Percentiles rank a stretch among this genome's conserved stretches.
These are phyloP conservation scores for Takifugu ocellatus DNA, from an alignment of 2,797 vertebrate genomes.

Conservation along the genomic window DNA sequence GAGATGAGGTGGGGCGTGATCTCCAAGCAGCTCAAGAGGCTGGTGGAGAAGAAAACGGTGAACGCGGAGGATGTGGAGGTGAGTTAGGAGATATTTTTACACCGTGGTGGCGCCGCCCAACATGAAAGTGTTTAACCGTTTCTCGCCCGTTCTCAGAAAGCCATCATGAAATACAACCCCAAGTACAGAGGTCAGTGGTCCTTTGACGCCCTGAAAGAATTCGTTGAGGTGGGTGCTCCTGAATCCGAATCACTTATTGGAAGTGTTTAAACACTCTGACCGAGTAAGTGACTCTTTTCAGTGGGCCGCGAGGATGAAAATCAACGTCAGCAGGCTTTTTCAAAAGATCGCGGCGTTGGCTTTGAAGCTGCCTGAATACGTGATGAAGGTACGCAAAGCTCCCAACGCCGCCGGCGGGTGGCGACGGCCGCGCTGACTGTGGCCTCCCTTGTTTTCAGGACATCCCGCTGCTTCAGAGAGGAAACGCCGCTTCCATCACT, in stretches of 20 bases:
- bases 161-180: conserved; percentile 62
- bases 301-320: conserved; percentile 1
- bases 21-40: conserved; percentile 8
- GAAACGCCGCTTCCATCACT: conserved; percentile 40
- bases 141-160: conserved; percentile 33
- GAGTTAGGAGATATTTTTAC: neutral
- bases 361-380: conserved; percentile 18
- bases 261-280: too few species aligned
- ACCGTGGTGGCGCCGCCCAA: neutral
- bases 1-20: conserved; percentile 38
- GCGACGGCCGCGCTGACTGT: neutral
- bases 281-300: conserved; percentile 21
- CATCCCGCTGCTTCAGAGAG: conserved; percentile 62
- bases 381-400: conserved; percentile 53
- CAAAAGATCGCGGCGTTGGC: conserved; percentile 69
- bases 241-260: too few species aligned
- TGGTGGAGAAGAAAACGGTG: conserved; percentile 8
- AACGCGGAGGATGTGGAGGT: conserved; percentile 48
- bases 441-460: conserved; percentile 35
- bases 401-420: too few species aligned
- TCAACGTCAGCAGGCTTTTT: conserved; percentile 13
- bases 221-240: conserved; percentile 48
- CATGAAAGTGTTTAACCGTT: neutral
- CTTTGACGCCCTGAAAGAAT: conserved; percentile 55
- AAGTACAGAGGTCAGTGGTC: conserved; percentile 54